phyloP scores from a whole-genome alignment of 1,140 invertebrate genomes.

The Plodia interpunctella region DNA sequence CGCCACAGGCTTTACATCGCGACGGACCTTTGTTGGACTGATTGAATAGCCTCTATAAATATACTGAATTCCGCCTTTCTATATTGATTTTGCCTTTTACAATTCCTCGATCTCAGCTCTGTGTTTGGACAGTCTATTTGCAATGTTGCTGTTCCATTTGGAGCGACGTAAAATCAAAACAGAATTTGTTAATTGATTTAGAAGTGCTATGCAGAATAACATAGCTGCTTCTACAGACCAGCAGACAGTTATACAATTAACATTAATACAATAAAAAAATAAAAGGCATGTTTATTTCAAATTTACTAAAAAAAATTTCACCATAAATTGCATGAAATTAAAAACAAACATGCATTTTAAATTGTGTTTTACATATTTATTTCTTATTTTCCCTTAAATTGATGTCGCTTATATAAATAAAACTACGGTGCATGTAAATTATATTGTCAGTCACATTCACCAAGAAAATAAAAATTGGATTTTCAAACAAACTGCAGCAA shows the following conservation, averaged over 20 bases:
- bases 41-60: constrained; percentile 23
- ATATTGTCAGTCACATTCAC: not conserved
- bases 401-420: no score
- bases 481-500: constrained; percentile 12
- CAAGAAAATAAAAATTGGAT: not conserved
- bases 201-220: no score
- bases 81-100: constrained; percentile 11
- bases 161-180: not conserved
- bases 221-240: no score
- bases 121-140: not conserved
- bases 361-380: no score
- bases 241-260: no score
- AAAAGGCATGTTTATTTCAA: no score
- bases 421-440: not conserved
- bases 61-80: constrained; percentile 9
- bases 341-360: no score
- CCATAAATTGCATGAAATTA: no score
- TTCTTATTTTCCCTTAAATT: no score
- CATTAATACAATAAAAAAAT: no score
- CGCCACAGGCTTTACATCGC: constrained; percentile 16
- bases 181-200: not conserved
- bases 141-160: not conserved
- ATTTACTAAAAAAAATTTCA: no score
- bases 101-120: constrained; percentile 10
- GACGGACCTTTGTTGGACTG: constrained; percentile 37